Percentiles rank a stretch among this genome's conserved stretches.
phyloP scores from a whole-genome alignment of 2,113 vertebrate genomes.

The Lonchura striata region DNA sequence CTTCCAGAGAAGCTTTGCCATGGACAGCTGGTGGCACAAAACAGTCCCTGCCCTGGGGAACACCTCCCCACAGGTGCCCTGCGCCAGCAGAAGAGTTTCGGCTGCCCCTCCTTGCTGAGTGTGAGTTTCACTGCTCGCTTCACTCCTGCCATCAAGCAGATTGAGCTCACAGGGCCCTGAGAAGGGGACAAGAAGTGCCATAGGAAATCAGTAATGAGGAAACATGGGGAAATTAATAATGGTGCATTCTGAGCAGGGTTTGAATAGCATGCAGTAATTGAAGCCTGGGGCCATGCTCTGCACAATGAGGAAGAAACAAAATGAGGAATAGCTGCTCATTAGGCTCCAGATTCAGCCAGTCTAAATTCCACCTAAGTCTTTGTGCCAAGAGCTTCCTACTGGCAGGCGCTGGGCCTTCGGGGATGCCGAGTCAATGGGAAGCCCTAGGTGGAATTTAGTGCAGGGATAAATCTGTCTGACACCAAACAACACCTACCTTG shows the following conservation, averaged over 20 bases:
- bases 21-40: not conserved
- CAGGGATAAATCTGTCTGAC: not conserved
- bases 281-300: conserved; percentile 15
- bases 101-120: not conserved
- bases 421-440: not conserved
- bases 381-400: conserved; percentile 37
- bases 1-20: not conserved
- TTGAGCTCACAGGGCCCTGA: not conserved
- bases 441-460: not conserved
- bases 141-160: not conserved
- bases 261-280: conserved; percentile 51
- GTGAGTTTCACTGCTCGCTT: not conserved
- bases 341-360: conserved; percentile 38
- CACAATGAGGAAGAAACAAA: conserved; percentile 62
- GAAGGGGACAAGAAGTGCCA: not conserved
- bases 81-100: not conserved
- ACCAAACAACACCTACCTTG: not conserved
- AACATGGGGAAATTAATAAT: conserved; percentile 47
- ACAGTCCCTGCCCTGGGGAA: not conserved
- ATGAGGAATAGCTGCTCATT: conserved; percentile 51
- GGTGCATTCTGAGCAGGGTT: conserved; percentile 23
- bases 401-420: not conserved
- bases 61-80: not conserved
- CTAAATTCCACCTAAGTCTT: conserved; percentile 44
- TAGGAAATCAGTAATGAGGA: conserved; percentile 38